Percentiles rank a stretch among this genome's conserved stretches.
Conservation (phyloP, 2,797 vertebrate genomes). For the Bucorvus abyssinicus region DNA sequence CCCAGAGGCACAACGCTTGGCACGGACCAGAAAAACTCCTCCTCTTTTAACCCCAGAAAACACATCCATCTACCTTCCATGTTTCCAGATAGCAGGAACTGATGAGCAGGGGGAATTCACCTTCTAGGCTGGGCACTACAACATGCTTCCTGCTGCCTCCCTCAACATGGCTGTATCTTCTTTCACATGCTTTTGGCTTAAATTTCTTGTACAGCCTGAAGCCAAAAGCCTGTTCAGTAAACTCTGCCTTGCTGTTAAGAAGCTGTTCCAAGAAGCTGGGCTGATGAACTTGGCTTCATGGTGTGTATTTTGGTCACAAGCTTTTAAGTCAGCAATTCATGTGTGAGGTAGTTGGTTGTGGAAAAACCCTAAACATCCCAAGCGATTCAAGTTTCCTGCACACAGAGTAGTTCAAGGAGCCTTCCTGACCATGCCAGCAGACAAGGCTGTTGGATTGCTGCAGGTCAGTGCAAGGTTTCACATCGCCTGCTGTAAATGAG, state of each 20-base stretch:
- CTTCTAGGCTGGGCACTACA: background rate
- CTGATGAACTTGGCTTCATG: background rate
- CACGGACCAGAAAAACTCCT: too few species aligned
- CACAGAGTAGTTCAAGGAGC: background rate
- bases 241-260: background rate
- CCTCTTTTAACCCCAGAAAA: background rate
- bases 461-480: background rate
- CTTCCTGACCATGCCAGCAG: background rate
- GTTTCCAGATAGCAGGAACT: background rate
- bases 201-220: background rate
- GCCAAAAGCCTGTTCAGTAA: background rate
- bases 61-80: background rate
- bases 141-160: background rate
- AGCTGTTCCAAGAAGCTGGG: background rate
- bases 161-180: background rate
- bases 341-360: background rate
- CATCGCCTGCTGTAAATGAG: background rate
- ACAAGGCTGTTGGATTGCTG: background rate
- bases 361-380: background rate
- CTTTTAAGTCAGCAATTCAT: background rate
- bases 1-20: fast-evolving
- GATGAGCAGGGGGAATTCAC: background rate
- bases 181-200: background rate
- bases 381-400: background rate
- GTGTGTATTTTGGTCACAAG: background rate